phyloP scores from a whole-genome alignment of 2,888 invertebrate species.

The Nasonovia ribisnigri region DNA sequence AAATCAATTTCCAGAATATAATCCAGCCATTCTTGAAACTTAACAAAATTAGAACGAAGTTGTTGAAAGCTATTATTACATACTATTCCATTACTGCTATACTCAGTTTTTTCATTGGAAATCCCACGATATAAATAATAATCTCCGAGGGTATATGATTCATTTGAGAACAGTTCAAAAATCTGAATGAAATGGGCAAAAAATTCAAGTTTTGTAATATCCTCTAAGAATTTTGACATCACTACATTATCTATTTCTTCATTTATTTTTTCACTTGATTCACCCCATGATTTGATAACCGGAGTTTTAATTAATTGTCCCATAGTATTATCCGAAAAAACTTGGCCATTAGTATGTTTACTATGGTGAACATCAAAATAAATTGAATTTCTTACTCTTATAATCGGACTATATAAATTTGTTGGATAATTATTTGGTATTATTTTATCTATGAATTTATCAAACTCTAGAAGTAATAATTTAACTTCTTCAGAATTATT shows the following conservation, averaged over 20 bases:
- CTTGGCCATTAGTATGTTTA: neutral
- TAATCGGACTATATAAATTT: neutral
- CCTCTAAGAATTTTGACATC: neutral
- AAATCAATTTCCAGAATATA: neutral
- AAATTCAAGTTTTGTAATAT: neutral
- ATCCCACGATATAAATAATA: neutral
- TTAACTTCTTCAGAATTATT: neutral
- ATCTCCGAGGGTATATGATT: neutral
- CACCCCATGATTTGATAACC: neutral
- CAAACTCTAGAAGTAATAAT: neutral
- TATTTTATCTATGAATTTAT: neutral
- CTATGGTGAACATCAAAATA: neutral
- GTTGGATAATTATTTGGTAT: neutral
- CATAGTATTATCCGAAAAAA: neutral
- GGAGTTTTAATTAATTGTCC: neutral
- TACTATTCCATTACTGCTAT: neutral
- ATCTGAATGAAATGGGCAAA: neutral
- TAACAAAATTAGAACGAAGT: neutral
- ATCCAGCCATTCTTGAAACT: neutral
- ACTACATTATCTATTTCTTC: neutral
- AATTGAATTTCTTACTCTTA: conserved; percentile 1
- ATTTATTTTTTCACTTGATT: neutral
- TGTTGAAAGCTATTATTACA: neutral
- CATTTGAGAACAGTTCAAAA: neutral
- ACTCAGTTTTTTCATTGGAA: neutral